A percentile compares a stretch with the other conserved stretches of the same genome.
These are phyloP conservation scores for Sebastes itinus DNA, from an alignment of 2,797 vertebrate genomes.

Conservation along the genomic window DNA sequence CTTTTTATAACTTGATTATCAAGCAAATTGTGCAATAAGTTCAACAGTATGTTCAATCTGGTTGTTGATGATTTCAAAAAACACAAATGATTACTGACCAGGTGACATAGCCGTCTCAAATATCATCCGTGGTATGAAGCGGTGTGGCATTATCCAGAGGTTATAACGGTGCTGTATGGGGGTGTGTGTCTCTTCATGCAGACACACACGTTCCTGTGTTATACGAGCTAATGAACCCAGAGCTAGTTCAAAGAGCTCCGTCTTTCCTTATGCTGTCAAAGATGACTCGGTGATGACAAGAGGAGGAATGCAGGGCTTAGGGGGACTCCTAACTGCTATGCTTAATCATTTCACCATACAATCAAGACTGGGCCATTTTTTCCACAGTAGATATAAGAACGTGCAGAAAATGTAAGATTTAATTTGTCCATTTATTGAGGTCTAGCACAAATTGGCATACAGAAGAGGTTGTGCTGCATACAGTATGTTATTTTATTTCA, in stretches of 20 bases:
- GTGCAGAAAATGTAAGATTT: slow-evolving; percentile 1
- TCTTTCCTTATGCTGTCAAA: slow-evolving; percentile 37
- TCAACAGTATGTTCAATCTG: background rate
- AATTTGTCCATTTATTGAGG: slow-evolving; percentile 58
- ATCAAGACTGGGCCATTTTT: slow-evolving; percentile 3
- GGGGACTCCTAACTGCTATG: slow-evolving; percentile 8
- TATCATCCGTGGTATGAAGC: background rate
- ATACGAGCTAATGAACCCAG: slow-evolving; percentile 50
- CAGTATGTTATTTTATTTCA: slow-evolving; percentile 1
- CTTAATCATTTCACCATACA: slow-evolving; percentile 49
- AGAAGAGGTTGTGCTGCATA: background rate
- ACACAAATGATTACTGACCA: background rate
- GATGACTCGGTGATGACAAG: slow-evolving; percentile 33
- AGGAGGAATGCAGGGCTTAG: slow-evolving; percentile 19
- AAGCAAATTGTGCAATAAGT: background rate
- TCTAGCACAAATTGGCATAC: slow-evolving; percentile 28
- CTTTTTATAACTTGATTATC: background rate
- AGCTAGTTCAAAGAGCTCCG: slow-evolving; percentile 40
- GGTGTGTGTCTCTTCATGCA: slow-evolving; percentile 28
- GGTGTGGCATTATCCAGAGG: background rate
- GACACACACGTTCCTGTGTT: slow-evolving; percentile 40
- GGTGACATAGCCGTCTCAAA: background rate
- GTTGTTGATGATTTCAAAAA: background rate
- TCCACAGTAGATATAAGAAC: slow-evolving; percentile 9
- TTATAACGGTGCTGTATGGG: background rate